phyloP scores from a whole-genome alignment of 2,113 vertebrate species.

The Sporophila hypoxantha region DNA sequence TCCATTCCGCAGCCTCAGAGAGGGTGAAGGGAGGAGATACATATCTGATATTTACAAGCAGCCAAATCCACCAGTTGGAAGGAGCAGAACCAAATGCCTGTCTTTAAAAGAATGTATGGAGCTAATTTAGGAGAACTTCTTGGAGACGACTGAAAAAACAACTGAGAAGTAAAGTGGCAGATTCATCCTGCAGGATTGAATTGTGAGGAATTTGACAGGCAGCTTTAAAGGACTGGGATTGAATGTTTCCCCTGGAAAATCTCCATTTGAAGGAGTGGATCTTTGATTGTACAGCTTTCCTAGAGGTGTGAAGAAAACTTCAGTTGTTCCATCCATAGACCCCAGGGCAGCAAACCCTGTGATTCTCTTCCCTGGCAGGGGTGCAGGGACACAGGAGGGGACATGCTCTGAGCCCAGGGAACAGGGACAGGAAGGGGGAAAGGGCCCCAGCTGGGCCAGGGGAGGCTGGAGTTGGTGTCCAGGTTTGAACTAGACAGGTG shows the following conservation, averaged over 20 bases:
- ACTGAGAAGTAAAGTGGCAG: background rate
- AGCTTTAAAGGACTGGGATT: background rate
- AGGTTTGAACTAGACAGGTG: background rate
- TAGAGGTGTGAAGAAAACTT: background rate
- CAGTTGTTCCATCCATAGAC: background rate
- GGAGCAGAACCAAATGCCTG: conserved; percentile 1
- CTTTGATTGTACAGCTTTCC: background rate
- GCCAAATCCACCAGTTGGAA: conserved; percentile 21
- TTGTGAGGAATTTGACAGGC: background rate
- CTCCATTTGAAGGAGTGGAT: background rate
- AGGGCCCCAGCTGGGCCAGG: rapidly evolving
- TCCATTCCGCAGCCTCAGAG: background rate
- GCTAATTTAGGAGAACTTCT: background rate
- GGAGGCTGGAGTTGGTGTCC: background rate
- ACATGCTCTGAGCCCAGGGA: background rate
- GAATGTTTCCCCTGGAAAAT: background rate
- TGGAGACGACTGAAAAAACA: background rate
- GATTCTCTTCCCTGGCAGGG: background rate
- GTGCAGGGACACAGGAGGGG: background rate
- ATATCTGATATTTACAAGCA: conserved; percentile 36
- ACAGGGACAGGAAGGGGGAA: background rate
- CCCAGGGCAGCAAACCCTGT: background rate
- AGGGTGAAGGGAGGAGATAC: conserved; percentile 21
- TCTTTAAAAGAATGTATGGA: background rate
- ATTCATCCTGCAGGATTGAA: background rate